phyloP scores from a whole-genome alignment of 2,888 invertebrate genomes.

The Acleris laterana region DNA sequence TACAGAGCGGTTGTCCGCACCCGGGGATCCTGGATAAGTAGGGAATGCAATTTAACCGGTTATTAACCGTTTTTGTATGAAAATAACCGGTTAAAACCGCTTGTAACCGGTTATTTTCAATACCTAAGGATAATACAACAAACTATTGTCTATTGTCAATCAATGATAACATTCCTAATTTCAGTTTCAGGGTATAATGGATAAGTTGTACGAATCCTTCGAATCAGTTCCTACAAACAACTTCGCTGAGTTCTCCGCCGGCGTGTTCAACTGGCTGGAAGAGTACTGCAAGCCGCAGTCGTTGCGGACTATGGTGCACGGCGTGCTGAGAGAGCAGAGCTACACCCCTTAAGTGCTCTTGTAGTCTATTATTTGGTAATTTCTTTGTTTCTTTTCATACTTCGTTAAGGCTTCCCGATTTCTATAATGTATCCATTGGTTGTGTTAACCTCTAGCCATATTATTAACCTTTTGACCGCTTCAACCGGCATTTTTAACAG shows the following conservation, averaged over 20 bases:
- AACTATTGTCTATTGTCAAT: background rate
- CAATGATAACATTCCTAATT: slow-evolving; percentile 37
- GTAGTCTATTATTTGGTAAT: background rate
- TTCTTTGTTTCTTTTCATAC: background rate
- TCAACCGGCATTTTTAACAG: too few relatives aligned
- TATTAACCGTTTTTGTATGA: too few relatives aligned
- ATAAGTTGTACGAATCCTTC: slow-evolving; percentile 96
- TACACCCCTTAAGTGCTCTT: slow-evolving; percentile 62
- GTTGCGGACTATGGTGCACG: slow-evolving; percentile 92
- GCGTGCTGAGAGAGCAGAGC: slow-evolving; percentile 88
- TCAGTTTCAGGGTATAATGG: slow-evolving; percentile 97
- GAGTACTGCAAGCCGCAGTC: slow-evolving; percentile 98
- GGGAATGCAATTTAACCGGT: too few relatives aligned
- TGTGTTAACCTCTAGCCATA: too few relatives aligned
- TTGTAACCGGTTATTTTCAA: too few relatives aligned
- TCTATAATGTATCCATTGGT: too few relatives aligned
- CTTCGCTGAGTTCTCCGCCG: slow-evolving; percentile 96
- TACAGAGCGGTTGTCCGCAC: too few relatives aligned
- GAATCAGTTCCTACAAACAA: slow-evolving; percentile 94
- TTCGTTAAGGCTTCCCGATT: background rate
- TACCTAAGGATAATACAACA: too few relatives aligned
- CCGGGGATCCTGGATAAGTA: too few relatives aligned
- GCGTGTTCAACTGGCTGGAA: slow-evolving; percentile 98
- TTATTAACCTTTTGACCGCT: too few relatives aligned
- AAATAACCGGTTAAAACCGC: too few relatives aligned